Evolutionary conservation across 1,140 invertebrate genomes (phyloP), one percentile per base, ranked within the genome.

Genomic region (Babylonia areolata): DNA sequence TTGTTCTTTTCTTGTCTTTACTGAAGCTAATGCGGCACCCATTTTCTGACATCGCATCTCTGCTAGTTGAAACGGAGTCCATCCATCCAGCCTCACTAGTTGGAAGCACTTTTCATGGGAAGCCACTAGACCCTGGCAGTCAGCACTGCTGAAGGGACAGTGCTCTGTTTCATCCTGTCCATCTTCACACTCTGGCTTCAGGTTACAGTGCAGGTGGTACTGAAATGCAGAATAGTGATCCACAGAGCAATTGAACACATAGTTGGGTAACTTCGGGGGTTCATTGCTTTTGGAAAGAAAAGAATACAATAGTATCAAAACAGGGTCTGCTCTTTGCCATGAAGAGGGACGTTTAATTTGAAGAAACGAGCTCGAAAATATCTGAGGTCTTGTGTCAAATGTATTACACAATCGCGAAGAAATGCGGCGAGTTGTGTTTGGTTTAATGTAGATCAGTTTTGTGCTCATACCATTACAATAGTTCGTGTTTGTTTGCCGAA

Each of bases 131-230:
- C 80, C 80, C 39, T 33, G 20, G 35, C 80, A 81, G 31, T 28
- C 42, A 33, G 80, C 6, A 39, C 80, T 81, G 54, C 80, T 81
- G 80, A 58, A 81, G 80, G 51, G 51, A 81, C 80, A 81, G 80
- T 81, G 80, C 23, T 40, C n/a, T 37, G 39, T 46, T 64, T 81
- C 80, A 33, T 81, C 80, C 3, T 35, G 46, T 64, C 42, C 80
- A 35, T 42, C 80, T 5, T 81, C 0, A 39, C 80, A 81, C 80
- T 81, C 80, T 58, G 51, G 46, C 54, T 81, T 42, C 33, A 64
- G 80, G 80, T 81, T 81, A 39, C 80, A 81, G 35, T 81, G 39
- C n/a, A 81, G 54, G 31, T 81, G 80, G 5, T 35, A 2, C 37
- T 64, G 39, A 31, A 81, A 81, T 23, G 6, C 31, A 58, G 46